These are phyloP conservation scores for Homarus americanus DNA, from an alignment of 1,140 invertebrate genomes.

Conservation along the genomic window DNA sequence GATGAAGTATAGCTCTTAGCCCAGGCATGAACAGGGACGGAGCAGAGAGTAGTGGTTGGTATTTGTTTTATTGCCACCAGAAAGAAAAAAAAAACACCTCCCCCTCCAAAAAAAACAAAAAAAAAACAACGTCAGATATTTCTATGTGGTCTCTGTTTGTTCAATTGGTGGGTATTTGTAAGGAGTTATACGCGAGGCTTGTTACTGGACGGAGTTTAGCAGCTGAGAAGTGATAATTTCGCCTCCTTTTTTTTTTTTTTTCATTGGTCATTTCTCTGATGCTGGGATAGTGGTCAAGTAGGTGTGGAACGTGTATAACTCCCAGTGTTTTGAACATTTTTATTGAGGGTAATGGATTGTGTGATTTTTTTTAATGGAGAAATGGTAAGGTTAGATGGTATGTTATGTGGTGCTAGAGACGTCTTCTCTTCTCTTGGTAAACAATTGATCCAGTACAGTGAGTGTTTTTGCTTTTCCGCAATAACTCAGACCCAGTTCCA, in stretches of 20 bases:
- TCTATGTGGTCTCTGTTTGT: slow-evolving; percentile 66
- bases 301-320: not conserved
- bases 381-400: not conserved
- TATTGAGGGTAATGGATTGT: slow-evolving; percentile 32
- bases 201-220: slow-evolving; percentile 52
- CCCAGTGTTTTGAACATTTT: not conserved
- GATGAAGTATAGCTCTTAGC: slow-evolving; percentile 52
- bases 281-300: slow-evolving; percentile 11
- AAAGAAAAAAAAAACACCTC: not conserved
- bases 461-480: not conserved
- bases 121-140: not conserved
- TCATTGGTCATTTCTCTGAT: slow-evolving; percentile 42
- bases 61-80: slow-evolving; percentile 13
- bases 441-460: not conserved
- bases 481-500: not conserved
- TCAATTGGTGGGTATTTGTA: slow-evolving; percentile 56
- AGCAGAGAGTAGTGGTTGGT: slow-evolving; percentile 6
- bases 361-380: not conserved
- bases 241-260: slow-evolving; percentile 42
- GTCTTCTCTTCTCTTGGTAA: not conserved
- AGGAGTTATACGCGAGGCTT: slow-evolving; percentile 44
- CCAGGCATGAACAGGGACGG: not conserved
- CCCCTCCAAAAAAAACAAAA: not conserved
- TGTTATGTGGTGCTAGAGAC: not conserved
- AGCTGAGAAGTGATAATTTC: slow-evolving; percentile 48